Base-by-base conservation (phyloP, 2,113 vertebrate species). In the Tychaedon coryphoeus region DNA sequence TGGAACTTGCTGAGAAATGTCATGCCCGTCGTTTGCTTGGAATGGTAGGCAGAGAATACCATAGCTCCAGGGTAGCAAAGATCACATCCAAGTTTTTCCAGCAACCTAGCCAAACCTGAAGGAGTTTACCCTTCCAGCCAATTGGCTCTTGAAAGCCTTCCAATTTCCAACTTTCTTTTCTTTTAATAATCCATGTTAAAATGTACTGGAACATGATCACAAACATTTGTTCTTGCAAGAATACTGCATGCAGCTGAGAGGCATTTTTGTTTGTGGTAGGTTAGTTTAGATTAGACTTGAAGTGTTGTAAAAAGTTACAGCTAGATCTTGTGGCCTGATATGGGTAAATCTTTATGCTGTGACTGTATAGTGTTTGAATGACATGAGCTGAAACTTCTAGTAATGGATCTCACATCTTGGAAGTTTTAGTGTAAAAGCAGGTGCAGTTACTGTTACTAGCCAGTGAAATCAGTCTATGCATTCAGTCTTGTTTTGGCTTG, bases 31-130 rank as follows among this genome's bases (percentile, higher is more conserved):
- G 6, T 87, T 78, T 84, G 82, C 85, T 93, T 86, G 90, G 58
- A 82, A 65, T 28, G 40, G 42, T 70, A 57, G 5, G 3, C 66
- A 42, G 81, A 94, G 90, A 94, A 92, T 86, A 83, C 60, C 8
- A 1, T 58, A n/a, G 74, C 90, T 92, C 92, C 67, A 34, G 58
- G 92, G 88, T 50, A 86, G 67, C 82, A 92, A 73, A 95, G 86
- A 95, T 93, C 71, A 65, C 51, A 76, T 93, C 92, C 94, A 95
- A 86, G 86, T 90, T 86, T 93, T 96, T 95, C 86, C 96, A 96
- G 45, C 3, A 2, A 9, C 22, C 18, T 56, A 83, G 92, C 94
- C 95, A 95, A 93, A 92, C 56, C 79, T 92, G 82, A 90, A 86
- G 90, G 88, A 90, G 88, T 92, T 90, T 28, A 45, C 64, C 56